phyloP scores from a whole-genome alignment of 2,113 vertebrate species.

The Passer montanus region DNA sequence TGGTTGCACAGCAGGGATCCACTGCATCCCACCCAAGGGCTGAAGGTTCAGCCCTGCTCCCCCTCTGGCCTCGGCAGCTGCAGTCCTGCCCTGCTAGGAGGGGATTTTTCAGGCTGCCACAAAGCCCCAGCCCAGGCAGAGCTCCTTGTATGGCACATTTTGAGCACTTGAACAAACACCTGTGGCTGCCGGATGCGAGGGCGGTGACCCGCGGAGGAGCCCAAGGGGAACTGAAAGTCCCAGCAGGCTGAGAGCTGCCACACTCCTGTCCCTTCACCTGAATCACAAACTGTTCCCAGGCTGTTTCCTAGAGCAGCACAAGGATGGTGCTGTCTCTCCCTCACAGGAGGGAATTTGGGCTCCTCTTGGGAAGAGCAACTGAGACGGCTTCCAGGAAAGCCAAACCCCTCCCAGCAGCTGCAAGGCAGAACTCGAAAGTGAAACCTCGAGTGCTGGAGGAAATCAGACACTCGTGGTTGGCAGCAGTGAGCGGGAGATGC shows the following conservation, averaged over 20 bases:
- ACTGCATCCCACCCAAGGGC: not conserved
- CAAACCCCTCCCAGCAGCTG: not conserved
- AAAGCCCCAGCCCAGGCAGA: not conserved
- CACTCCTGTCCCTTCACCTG: fast-evolving
- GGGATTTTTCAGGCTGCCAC: not conserved
- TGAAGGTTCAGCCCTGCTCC: not conserved
- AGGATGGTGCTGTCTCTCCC: fast-evolving
- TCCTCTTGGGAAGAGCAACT: not conserved
- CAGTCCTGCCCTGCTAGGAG: not conserved
- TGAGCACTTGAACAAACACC: fast-evolving
- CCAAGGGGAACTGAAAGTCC: fast-evolving
- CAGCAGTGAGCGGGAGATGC: not conserved
- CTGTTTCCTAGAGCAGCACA: fast-evolving
- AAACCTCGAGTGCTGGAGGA: not conserved
- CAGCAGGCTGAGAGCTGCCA: not conserved
- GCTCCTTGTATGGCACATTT: fast-evolving
- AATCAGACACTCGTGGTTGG: not conserved
- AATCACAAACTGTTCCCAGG: fast-evolving
- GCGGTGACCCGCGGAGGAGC: fast-evolving
- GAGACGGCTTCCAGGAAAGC: not conserved
- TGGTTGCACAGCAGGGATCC: not conserved
- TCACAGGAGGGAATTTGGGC: not conserved
- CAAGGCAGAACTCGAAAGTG: not conserved
- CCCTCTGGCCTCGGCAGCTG: not conserved
- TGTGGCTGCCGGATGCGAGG: fast-evolving